These are phyloP conservation scores for Oreohelix idahoensis DNA, from an alignment of 1,140 invertebrate genomes.

Conservation along the genomic window DNA sequence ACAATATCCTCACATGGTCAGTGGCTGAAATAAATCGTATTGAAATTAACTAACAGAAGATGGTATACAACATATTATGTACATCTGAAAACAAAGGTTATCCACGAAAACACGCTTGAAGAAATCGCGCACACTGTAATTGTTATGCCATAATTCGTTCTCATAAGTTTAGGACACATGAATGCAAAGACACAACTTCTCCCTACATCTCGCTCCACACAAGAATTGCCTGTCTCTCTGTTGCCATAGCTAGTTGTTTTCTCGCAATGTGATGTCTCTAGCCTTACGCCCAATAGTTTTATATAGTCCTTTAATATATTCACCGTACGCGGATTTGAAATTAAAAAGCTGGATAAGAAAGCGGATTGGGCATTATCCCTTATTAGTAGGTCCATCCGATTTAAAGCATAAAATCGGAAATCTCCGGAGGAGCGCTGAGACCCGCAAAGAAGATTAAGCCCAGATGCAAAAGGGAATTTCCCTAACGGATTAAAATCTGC, in stretches of 20 bases:
- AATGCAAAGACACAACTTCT: too few species aligned
- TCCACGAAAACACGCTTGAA: too few species aligned
- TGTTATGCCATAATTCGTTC: too few species aligned
- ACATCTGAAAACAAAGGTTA: too few species aligned
- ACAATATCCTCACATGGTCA: too few species aligned
- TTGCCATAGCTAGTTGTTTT: background rate
- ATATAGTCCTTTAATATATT: constrained; percentile 31
- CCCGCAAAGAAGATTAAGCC: constrained; percentile 25
- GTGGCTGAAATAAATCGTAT: too few species aligned
- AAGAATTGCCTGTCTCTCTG: background rate
- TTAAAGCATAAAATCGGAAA: constrained; percentile 21
- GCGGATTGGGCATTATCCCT: constrained; percentile 16
- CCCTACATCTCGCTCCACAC: too few species aligned
- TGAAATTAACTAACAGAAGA: too few species aligned
- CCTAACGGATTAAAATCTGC: background rate
- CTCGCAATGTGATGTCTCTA: background rate
- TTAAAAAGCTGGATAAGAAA: constrained; percentile 28
- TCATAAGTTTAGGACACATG: too few species aligned
- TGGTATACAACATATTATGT: too few species aligned
- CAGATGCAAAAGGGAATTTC: constrained; percentile 6
- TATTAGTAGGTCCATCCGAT: constrained; percentile 27
- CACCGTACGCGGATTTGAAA: constrained; percentile 5
- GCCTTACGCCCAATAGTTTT: background rate
- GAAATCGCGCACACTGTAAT: too few species aligned
- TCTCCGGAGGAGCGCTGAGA: constrained; percentile 23